phyloP scores from a whole-genome alignment of 2,797 vertebrate genomes.

The Sebastes taczanowskii region DNA sequence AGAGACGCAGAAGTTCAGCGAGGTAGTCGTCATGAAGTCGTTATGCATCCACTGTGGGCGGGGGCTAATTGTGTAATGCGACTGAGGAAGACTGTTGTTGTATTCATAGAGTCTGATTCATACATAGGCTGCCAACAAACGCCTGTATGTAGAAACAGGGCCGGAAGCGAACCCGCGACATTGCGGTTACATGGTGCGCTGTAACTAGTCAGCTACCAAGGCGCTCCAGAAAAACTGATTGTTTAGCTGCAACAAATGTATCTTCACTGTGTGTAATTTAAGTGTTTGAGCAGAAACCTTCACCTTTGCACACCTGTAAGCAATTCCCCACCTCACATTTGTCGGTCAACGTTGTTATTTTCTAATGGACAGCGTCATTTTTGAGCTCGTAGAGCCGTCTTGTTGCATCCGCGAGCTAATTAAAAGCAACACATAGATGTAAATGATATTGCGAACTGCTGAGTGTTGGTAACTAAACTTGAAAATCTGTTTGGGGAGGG shows the following conservation, averaged over 20 bases:
- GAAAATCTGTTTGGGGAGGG: neutral
- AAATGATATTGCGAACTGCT: constrained; percentile 4
- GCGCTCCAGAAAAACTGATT: neutral
- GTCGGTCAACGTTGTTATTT: constrained; percentile 40
- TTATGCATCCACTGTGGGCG: too few relatives aligned
- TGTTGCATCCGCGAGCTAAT: constrained; percentile 30
- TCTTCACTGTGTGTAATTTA: neutral
- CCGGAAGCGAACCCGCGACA: neutral
- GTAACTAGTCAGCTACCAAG: neutral
- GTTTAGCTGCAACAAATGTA: neutral
- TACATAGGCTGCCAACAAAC: neutral
- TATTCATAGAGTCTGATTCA: neutral
- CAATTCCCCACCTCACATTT: constrained; percentile 7
- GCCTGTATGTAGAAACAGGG: neutral
- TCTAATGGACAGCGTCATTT: constrained; percentile 44
- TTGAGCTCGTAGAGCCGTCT: constrained; percentile 6
- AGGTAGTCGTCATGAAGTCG: too few relatives aligned
- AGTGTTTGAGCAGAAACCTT: neutral
- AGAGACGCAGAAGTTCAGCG: too few relatives aligned
- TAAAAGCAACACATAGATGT: constrained; percentile 34
- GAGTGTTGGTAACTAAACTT: constrained; percentile 1
- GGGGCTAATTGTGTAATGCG: neutral
- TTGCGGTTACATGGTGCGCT: neutral
- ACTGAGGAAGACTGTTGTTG: neutral
- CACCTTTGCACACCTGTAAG: neutral